phyloP scores from a whole-genome alignment of 2,888 invertebrate species.

The Pseudococcus viburni region DNA sequence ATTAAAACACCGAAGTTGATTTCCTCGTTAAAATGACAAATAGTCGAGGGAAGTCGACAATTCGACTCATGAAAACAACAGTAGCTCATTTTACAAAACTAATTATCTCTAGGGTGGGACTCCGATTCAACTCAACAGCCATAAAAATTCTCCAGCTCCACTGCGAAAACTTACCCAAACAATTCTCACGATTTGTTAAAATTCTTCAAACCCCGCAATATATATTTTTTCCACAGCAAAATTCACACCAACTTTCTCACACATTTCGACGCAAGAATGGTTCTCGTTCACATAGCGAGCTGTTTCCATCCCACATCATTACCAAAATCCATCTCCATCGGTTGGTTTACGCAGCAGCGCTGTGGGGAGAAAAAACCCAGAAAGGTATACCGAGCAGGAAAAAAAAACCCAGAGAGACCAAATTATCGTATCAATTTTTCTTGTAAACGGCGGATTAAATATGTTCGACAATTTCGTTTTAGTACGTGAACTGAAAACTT shows the following conservation, averaged over 20 bases:
- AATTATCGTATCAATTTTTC: conserved; percentile 59
- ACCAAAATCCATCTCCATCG: conserved; percentile 19
- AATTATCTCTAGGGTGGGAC: neutral
- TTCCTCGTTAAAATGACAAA: conserved; percentile 36
- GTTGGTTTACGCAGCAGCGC: neutral
- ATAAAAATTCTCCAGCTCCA: neutral
- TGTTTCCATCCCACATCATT: neutral
- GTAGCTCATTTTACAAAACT: neutral
- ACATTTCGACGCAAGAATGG: neutral
- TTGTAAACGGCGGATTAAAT: conserved; percentile 64
- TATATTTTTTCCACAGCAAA: neutral
- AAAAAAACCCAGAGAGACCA: conserved; percentile 34
- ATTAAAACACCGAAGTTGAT: conserved; percentile 25
- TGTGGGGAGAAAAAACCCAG: neutral
- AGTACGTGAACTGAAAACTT: conserved; percentile 65
- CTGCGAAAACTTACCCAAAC: neutral
- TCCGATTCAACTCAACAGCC: neutral
- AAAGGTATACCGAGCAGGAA: neutral
- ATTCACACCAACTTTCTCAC: neutral
- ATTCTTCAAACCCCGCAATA: no score
- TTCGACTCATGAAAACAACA: neutral
- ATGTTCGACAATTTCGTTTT: conserved; percentile 65
- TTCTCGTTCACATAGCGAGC: neutral
- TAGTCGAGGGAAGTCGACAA: neutral
- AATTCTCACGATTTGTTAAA: no score